Evolutionary conservation across 1,140 invertebrate species (phyloP).

Genomic region (Melanaphis sacchari): DNA sequence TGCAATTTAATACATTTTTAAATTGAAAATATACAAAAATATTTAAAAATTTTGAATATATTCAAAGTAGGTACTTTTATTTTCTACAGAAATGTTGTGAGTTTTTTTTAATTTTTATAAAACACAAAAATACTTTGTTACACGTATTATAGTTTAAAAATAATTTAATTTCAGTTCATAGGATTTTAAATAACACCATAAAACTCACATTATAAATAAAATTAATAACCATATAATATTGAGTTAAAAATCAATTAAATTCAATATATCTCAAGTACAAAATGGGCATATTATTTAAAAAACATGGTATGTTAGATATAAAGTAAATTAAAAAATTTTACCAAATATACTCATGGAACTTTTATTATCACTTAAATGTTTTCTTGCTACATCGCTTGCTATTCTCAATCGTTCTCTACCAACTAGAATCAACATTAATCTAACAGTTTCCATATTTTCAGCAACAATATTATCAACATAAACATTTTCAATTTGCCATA

Average conservation of each 20-base stretch:
- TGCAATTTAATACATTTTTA: neutral
- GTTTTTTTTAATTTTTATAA: neutral
- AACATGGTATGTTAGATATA: neutral
- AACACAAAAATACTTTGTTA: neutral
- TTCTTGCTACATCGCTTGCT: slow-evolving; percentile 34
- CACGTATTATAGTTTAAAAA: neutral
- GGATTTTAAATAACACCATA: neutral
- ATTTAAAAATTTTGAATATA: neutral
- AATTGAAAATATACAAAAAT: neutral
- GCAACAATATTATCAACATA: slow-evolving; percentile 31
- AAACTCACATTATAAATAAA: neutral
- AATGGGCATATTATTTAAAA: neutral
- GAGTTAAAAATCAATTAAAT: neutral
- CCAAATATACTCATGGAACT: slow-evolving; percentile 32
- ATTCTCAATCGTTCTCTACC: slow-evolving; percentile 45
- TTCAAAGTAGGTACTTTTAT: neutral
- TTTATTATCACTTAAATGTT: slow-evolving; percentile 22
- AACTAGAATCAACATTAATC: slow-evolving; percentile 44
- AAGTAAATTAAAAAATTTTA: neutral
- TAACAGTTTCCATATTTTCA: slow-evolving; percentile 39
- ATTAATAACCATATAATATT: neutral
- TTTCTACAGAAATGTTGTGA: neutral
- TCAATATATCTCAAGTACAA: neutral
- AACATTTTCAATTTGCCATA: slow-evolving; percentile 54
- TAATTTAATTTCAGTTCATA: neutral